Conservation (phyloP, 2,888 invertebrate species). For the Lasioglossum zephyrum region DNA sequence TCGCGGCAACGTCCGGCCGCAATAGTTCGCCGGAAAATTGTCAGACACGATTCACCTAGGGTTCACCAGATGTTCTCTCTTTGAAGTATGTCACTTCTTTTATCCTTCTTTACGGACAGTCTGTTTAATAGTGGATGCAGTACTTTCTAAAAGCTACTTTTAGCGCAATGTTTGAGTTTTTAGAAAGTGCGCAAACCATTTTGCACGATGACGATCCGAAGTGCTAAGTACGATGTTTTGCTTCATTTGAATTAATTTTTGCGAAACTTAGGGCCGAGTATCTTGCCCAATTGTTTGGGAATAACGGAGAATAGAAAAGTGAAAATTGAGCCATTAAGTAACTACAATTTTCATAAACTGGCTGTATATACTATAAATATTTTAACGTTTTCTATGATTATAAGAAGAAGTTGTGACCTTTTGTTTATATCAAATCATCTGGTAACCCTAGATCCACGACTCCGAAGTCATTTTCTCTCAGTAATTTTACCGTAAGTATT, state of each 20-base stretch:
- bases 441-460: background rate
- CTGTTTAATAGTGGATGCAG: background rate
- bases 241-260: background rate
- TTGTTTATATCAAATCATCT: background rate
- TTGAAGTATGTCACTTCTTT: background rate
- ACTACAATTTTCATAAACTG: too few relatives aligned
- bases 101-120: background rate
- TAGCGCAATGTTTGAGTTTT: background rate
- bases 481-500: constrained; percentile 35
- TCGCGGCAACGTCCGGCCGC: constrained; percentile 21
- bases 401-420: background rate
- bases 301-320: background rate
- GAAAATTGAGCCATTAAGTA: background rate
- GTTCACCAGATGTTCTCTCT: background rate
- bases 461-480: constrained; percentile 15
- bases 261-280: background rate
- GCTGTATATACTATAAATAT: too few relatives aligned
- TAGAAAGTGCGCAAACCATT: background rate
- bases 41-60: constrained; percentile 22
- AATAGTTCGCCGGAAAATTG: constrained; percentile 29
- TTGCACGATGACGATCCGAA: background rate
- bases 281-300: background rate
- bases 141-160: background rate
- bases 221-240: background rate
- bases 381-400: background rate